These are phyloP conservation scores for Amorpha juglandis DNA, from an alignment of 2,888 invertebrate species.

Conservation along the genomic window DNA sequence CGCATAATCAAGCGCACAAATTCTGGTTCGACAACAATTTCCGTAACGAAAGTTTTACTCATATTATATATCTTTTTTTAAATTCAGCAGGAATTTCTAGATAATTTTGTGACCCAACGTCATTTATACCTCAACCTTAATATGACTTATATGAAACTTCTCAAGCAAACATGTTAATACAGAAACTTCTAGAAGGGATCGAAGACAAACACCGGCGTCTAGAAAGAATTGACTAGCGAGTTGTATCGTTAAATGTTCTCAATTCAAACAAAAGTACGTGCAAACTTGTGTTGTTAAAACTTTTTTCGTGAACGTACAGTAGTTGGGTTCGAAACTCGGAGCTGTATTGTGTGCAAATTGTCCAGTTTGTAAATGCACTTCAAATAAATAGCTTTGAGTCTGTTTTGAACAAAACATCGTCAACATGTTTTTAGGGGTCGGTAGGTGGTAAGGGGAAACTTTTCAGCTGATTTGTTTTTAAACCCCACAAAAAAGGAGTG, in stretches of 20 bases:
- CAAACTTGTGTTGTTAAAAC: slow-evolving; percentile 42
- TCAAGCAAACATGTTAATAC: slow-evolving; percentile 28
- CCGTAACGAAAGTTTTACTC: no score
- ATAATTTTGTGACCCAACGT: no score
- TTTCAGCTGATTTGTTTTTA: background rate
- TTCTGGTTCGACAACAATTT: no score
- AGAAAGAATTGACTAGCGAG: slow-evolving; percentile 26
- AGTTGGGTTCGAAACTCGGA: background rate
- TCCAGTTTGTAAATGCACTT: slow-evolving; percentile 16
- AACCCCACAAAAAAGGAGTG: no score
- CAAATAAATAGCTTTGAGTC: background rate
- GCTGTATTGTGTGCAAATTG: slow-evolving; percentile 8
- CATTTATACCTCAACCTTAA: no score
- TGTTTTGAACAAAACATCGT: background rate
- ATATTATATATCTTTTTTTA: no score
- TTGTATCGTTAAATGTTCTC: slow-evolving; percentile 40
- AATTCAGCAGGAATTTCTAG: no score
- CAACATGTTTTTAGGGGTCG: background rate
- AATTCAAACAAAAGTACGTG: slow-evolving; percentile 41
- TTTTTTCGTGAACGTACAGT: slow-evolving; percentile 32
- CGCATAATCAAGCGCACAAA: no score
- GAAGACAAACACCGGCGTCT: slow-evolving; percentile 22
- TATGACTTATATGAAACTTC: no score
- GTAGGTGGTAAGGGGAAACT: no score
- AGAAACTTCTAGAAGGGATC: slow-evolving; percentile 22